These are phyloP conservation scores for Mythimna loreyi DNA, from an alignment of 2,888 invertebrate species.

Conservation along the genomic window DNA sequence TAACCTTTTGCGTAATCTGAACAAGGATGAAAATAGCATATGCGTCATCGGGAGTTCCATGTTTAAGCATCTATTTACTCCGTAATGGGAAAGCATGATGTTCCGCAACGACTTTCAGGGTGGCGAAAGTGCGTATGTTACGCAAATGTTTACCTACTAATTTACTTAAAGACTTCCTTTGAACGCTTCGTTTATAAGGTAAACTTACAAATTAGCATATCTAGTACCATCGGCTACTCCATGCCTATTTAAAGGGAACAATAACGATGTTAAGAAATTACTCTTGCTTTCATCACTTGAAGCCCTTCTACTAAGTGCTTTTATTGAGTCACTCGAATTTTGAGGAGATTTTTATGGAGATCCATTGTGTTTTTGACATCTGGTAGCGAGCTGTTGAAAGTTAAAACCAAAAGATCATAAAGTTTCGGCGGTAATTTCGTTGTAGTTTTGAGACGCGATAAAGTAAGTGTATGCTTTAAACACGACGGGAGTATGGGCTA, in stretches of 20 bases:
- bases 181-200: conserved; percentile 64
- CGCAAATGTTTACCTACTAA: conserved; percentile 64
- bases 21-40: conserved; percentile 55
- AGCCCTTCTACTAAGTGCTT: conserved; percentile 60
- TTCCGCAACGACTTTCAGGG: conserved; percentile 53
- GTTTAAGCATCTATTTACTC: conserved; percentile 52
- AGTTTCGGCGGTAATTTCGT: conserved; percentile 33
- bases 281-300: conserved; percentile 60
- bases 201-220: conserved; percentile 69
- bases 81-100: conserved; percentile 43
- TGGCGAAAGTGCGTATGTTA: conserved; percentile 68
- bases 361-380: conserved; percentile 55
- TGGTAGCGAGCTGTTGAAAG: conserved; percentile 44
- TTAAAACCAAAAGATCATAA: conserved; percentile 46
- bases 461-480: conserved; percentile 42
- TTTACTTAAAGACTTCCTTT: conserved; percentile 62
- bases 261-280: conserved; percentile 69
- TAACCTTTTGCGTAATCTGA: conserved; percentile 56
- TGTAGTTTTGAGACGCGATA: conserved; percentile 36
- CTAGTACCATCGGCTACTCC: conserved; percentile 68
- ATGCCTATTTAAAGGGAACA: conserved; percentile 65
- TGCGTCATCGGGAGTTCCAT: conserved; percentile 56
- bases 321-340: conserved; percentile 54
- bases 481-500: conserved; percentile 20
- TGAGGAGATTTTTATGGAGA: conserved; percentile 52